Percentiles rank a stretch among this genome's conserved stretches.
phyloP scores from a whole-genome alignment of 2,888 invertebrate species.

The Pedicia rivosa region DNA sequence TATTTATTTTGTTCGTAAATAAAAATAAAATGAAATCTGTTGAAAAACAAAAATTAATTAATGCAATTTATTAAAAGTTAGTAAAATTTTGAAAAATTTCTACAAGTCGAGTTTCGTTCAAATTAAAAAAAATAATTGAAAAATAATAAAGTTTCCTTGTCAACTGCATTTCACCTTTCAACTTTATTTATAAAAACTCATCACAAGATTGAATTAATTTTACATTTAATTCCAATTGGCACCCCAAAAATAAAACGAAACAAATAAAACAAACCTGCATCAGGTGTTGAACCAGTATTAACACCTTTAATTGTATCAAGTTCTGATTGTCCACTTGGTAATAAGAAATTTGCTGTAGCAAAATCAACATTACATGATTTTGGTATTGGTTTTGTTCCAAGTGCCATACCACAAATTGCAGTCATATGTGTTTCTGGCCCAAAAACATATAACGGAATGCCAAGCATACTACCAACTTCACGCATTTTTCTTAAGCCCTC shows the following conservation, averaged over 20 bases:
- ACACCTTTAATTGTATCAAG: conserved; percentile 21
- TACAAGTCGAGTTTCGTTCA: too few species aligned
- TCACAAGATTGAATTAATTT: too few species aligned
- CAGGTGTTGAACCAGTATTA: conserved; percentile 13
- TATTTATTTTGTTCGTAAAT: too few species aligned
- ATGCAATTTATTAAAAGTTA: too few species aligned
- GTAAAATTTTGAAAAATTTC: too few species aligned
- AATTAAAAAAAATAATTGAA: too few species aligned
- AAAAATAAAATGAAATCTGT: too few species aligned
- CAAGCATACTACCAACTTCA: conserved; percentile 62
- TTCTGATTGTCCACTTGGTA: conserved; percentile 54
- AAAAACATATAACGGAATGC: conserved; percentile 84
- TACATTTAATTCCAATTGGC: too few species aligned
- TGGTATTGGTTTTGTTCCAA: conserved; percentile 79
- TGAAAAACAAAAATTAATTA: too few species aligned
- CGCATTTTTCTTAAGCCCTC: conserved; percentile 91
- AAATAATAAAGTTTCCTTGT: too few species aligned
- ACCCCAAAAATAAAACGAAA: conserved; percentile 7
- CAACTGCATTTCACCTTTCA: too few species aligned
- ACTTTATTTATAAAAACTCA: too few species aligned
- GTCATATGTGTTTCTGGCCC: conserved; percentile 99
- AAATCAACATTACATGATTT: conserved; percentile 46
- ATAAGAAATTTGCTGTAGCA: conserved; percentile 77
- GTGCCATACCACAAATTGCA: conserved; percentile 94
- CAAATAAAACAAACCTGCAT: conserved; percentile 7